Evolutionary conservation across 2,113 vertebrate species (phyloP).

Genomic region (Ovis aries): ARS-UI_Ramb_v3.0 NC_056068.1:46695501-46696000

Average conservation of each 20-base stretch:
- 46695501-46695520: background rate
- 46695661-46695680: background rate
- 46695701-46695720: background rate
- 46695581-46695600: background rate
- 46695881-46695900: background rate
- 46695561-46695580: background rate
- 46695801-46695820: background rate
- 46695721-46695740: rapidly evolving
- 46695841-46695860: background rate
- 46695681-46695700: background rate
- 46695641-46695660: background rate
- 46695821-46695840: background rate
- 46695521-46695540: background rate
- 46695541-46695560: background rate
- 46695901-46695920: background rate
- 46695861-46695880: background rate
- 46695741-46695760: background rate
- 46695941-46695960: background rate
- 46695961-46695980: background rate
- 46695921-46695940: background rate
- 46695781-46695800: background rate
- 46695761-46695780: background rate
- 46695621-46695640: background rate
- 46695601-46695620: background rate
- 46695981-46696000: background rate